Base-by-base conservation (phyloP, 2,797 vertebrate genomes). In the Gymnodraco acuticeps region DNA sequence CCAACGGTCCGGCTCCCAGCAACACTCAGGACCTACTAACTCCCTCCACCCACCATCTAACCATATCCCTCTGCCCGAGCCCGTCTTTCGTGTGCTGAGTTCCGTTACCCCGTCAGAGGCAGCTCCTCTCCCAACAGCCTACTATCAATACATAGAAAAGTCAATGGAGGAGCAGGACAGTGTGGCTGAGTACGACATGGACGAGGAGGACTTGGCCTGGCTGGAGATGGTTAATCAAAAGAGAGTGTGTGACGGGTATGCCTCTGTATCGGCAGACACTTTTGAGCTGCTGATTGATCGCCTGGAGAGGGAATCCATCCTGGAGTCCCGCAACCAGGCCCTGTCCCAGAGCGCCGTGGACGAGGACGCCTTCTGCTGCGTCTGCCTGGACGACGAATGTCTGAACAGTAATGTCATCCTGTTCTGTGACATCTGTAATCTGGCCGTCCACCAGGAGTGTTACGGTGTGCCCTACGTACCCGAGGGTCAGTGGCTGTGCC, bases 391-490 rank as follows among this genome's bases (percentile, higher is more conserved):
- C 0, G 98, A 99, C 1, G 98, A 99, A 86, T 99, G 98, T 85
- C 96, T 99, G 86, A 99, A 99, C 84, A 99, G 98, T 89, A 99
- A 99, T 0, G 98, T 98, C 87, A 99, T 99, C 89, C 94, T 99
- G 45, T 99, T 99, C 91, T 99, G 98, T 64, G 98, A 99, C 90
- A 98, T 99, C 88, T 99, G 98, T 92, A 99, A 99, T 85, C 92
- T 99, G 91, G 98, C 98, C 0, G 98, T 99, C 51, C 98, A 99
- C 92, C 98, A 99, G 94, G 98, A 99, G 91, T 99, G 98, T 84
- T 99, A 99, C 0, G 98, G 98, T 0, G 98, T 99, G n/a, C 98
- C 98, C 88, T 99, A 99, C 6, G 98, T 99, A 78, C 98, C 98
- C 0, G 98, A 99, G 89, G 98, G 98, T 51, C 98, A 99, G 93